Base-by-base conservation (phyloP, 2,113 vertebrate genomes). In the Dromaius novaehollandiae region DNA sequence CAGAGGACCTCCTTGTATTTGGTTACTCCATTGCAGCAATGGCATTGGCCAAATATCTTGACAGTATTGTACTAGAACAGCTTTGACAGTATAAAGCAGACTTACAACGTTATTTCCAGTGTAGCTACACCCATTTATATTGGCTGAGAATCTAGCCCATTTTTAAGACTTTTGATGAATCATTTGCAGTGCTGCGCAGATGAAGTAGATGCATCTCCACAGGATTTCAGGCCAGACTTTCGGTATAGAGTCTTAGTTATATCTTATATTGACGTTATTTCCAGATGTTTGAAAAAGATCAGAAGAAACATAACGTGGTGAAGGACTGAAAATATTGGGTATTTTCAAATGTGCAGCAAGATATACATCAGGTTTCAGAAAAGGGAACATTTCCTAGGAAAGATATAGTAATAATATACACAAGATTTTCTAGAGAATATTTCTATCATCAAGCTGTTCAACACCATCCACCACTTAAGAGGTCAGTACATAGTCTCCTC, bases 261-360 rank as follows among this genome's bases (percentile, higher is more conserved):
- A 90, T 90, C 76, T 96, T 73, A 66, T 93, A 77, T 56, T 86
- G 90, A 88, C 60, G 79, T 91, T 87, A 87, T 82, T 94, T 93
- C 92, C 85, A 97, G 95, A 96, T 93, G 85, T 78, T 88, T 89
- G 78, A 55, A 81, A 81, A 69, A 89, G 82, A 89, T 87, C 65
- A 91, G 82, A 93, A 82, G 78, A 79, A 82, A 87, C 16, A 34
- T 36, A 94, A 88, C 94, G 70, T 87, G 93, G 58, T 79, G 69
- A 84, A 89, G 81, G 89, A 84, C 77, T 6, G 10, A 55, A 90
- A 89, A 70, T 80, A 83, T 53, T 20, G 38, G 10, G 63, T 46
- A 24, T 30, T 81, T 86, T 83, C 75, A 88, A 88, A 82, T 69
- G 90, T 28, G 55, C 60, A 80, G 20, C 28, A 89, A 89, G 60